Evolutionary conservation across 2,113 vertebrate species (phyloP).

Genomic region (Opisthocomus hoazin): DNA sequence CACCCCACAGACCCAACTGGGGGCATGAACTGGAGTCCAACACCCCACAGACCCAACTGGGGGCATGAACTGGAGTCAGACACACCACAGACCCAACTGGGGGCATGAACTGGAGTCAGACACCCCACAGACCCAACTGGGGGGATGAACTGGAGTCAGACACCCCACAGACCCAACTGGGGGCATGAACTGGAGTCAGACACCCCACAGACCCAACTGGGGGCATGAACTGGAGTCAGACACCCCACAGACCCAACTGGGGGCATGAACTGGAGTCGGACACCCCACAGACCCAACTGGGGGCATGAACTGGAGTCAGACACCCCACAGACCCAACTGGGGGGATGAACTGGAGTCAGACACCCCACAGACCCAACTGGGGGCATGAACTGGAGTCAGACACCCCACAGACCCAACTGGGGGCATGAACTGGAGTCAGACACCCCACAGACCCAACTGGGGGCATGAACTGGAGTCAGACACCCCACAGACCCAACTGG

Average conservation of each 20-base stretch:
- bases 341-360: not conserved
- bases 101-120: no score
- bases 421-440: no score
- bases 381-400: no score
- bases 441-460: not conserved
- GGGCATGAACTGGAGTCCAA: no score
- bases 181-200: no score
- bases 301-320: no score
- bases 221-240: no score
- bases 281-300: not conserved
- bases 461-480: no score
- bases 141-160: not conserved
- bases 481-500: not conserved
- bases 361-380: not conserved
- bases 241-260: not conserved
- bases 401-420: not conserved
- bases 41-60: not conserved
- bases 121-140: not conserved
- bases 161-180: not conserved
- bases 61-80: no score
- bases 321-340: not conserved
- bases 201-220: not conserved
- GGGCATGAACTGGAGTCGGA: no score
- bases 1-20: not conserved
- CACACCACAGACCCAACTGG: not conserved